These are phyloP conservation scores for Cotesia chilonis DNA, from an alignment of 1,140 invertebrate genomes.

Conservation along the genomic window DNA sequence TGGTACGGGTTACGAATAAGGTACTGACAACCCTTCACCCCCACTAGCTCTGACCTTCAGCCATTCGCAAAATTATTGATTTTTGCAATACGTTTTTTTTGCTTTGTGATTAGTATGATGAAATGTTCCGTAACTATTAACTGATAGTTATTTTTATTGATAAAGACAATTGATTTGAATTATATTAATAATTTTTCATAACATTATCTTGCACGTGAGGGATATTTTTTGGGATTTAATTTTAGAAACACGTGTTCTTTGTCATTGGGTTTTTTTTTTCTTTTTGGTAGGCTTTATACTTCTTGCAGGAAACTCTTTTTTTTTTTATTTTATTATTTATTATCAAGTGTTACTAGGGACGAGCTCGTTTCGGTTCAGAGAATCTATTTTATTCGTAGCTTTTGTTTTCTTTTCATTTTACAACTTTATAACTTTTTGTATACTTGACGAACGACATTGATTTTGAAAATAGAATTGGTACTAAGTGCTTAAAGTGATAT, in stretches of 20 bases:
- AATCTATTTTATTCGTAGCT: background rate
- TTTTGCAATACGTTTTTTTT: background rate
- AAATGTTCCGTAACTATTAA: background rate
- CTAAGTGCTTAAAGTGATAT: background rate
- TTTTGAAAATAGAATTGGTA: constrained; percentile 20
- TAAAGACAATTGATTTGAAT: background rate
- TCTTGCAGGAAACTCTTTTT: too few species aligned
- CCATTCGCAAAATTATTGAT: constrained; percentile 11
- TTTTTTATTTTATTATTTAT: too few species aligned
- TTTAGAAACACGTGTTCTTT: too few species aligned
- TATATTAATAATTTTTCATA: too few species aligned
- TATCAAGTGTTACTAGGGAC: too few species aligned
- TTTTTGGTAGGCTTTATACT: too few species aligned
- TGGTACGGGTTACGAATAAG: constrained; percentile 3
- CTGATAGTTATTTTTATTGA: background rate
- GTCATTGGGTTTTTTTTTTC: too few species aligned
- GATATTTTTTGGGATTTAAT: too few species aligned
- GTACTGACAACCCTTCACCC: background rate
- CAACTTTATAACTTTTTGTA: background rate
- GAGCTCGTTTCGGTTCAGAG: too few species aligned
- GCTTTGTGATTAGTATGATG: background rate
- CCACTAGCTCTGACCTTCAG: constrained; percentile 10
- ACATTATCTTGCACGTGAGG: too few species aligned
- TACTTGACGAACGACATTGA: background rate
- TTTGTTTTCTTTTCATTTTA: background rate